Evolutionary conservation across 2,113 vertebrate species (phyloP), one percentile per base, ranked within the genome.

Genomic region (Genyomyrus donnyi): DNA sequence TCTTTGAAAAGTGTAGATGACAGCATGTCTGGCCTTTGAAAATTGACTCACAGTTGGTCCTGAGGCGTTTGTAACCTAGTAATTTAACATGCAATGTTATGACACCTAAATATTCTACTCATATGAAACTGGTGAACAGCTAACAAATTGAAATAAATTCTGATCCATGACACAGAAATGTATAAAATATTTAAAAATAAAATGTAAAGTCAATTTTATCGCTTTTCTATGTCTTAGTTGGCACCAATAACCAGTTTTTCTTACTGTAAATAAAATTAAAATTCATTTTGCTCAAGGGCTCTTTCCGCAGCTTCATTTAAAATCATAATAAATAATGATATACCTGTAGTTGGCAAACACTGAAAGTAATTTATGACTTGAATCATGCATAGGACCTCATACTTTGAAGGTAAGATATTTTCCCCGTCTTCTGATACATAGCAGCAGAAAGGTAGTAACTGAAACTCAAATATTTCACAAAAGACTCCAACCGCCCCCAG

Each of bases 101-200:
- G 91, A 94, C 92, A 93, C 92, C 58, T 8, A 93, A 91, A 91
- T 90, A 91, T 93, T 92, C 91, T 91, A 86, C 89, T 89, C 89
- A 91, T 89, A 86, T 91, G 92, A 93, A 94, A 91, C 1, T 46
- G 92, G 92, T 91, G 87, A 93, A 90, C 91, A 93, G 92, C 84
- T 89, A 93, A 89, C 91, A 90, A 52, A 66, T 89, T 94, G 92
- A 91, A 89, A 93, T 90, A 52, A 88, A 86, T 84, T 90, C 91
- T 92, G 58, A 92, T 91, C 31, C 89, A 91, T 66, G 53, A 91
- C 89, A 92, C 89, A 74, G 91, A 70, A 92, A 87, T 46, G 46
- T 46, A 24, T 46, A 24, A 21, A 85, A 85, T 77, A 39, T 77
- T 5, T 11, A 39, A 85, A 85, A 27, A 85, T 48, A 31, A 31